Base-by-base conservation (phyloP, 2,113 vertebrate species). In the Atrichornis clamosus region DNA sequence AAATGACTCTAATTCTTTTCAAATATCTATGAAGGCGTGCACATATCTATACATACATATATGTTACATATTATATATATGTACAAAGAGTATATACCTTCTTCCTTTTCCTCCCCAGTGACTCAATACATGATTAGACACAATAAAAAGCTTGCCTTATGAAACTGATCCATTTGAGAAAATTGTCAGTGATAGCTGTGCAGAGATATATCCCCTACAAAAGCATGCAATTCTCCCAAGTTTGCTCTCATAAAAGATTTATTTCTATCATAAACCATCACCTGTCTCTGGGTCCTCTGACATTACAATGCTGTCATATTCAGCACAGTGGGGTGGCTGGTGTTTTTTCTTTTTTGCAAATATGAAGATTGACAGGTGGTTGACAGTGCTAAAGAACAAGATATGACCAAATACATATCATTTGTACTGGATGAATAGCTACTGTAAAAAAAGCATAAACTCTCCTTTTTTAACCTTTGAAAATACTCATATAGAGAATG, bases 161-260 rank as follows among this genome's bases (percentile, higher is more conserved):
- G 85, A 95, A 98, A 97, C 55, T 76, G 92, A 94, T 81, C 93
- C 8, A 74, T 97, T 98, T 88, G 75, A 94, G 87, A 92, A 96
- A 78, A 90, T 90, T 97, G 96, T 85, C 97, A 97, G 92, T 92
- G 93, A 95, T 98, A 97, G 95, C 92, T 96, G 81, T 87, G 74
- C 67, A 81, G 82, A 88, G 68, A 97, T 96, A 97, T 96, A 98
- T 95, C 92, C 89, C 44, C 74, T 98, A 98, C 92, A 96, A 98
- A 98, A 97, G 93, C 95, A 91, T 87, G 70, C 68, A 95, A 95
- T 98, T 98, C 97, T 98, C 92, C 81, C 64, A 97, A 93, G 96
- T 98, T 97, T 97, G 96, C 90, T 97, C 91, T 97, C 93, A 92
- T 97, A 96, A 97, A 97, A 98, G 96, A 98, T 97, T 98, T 97